phyloP scores from a whole-genome alignment of 2,113 vertebrate genomes.

The Athene noctua region DNA sequence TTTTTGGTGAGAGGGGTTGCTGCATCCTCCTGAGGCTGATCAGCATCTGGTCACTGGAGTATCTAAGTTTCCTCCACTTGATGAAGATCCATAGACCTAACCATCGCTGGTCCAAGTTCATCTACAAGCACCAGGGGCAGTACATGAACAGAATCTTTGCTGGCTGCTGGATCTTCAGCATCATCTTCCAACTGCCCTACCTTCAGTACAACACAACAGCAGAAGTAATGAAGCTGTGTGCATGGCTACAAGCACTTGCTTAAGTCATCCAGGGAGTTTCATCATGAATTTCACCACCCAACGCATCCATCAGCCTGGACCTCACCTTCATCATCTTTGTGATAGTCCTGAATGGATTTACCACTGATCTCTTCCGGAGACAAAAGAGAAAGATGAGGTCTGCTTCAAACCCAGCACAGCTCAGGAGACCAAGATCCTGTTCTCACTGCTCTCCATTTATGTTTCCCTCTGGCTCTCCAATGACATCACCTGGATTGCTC shows the following conservation, averaged over 20 bases:
- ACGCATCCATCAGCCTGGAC: background rate
- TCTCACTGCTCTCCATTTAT: background rate
- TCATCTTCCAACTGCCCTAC: background rate
- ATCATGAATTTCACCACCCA: background rate
- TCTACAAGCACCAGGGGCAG: background rate
- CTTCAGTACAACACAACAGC: background rate
- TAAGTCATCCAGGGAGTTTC: background rate
- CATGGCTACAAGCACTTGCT: background rate
- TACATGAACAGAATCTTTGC: background rate
- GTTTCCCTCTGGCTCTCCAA: slow-evolving; percentile 25
- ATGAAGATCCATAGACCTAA: slow-evolving; percentile 13
- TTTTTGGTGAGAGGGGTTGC: background rate
- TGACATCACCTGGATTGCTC: background rate
- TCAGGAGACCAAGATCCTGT: background rate
- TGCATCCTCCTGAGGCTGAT: background rate
- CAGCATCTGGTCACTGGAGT: slow-evolving; percentile 29
- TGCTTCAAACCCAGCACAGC: background rate
- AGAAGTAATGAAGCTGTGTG: background rate
- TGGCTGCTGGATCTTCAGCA: background rate
- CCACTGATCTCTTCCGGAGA: background rate
- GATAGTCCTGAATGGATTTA: background rate
- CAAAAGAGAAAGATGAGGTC: background rate
- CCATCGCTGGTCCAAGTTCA: background rate
- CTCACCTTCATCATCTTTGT: background rate
- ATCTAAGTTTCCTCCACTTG: slow-evolving; percentile 21